Percentiles rank a stretch among this genome's conserved stretches.
Evolutionary conservation across 2,888 invertebrate species (phyloP).

Genomic region (Harpalus rufipes): DNA sequence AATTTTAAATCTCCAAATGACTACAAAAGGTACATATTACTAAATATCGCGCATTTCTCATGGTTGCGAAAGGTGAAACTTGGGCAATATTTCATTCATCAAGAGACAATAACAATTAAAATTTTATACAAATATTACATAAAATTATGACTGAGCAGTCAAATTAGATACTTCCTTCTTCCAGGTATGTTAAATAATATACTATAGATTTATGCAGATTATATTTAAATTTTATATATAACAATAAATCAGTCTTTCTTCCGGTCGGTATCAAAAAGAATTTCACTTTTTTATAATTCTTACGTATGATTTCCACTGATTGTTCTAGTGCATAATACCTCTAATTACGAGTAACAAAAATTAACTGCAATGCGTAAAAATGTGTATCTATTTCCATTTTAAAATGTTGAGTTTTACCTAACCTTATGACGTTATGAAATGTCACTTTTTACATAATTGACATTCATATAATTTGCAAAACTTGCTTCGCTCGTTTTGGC

Average conservation of each 20-base stretch:
- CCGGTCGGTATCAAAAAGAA: neutral
- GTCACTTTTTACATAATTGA: no score
- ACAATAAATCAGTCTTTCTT: neutral
- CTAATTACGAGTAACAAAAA: no score
- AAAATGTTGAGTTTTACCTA: no score
- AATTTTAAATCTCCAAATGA: conserved; percentile 24
- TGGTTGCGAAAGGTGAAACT: conserved; percentile 20
- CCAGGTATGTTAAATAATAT: neutral
- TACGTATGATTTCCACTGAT: no score
- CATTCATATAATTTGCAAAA: no score
- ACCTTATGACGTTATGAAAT: no score
- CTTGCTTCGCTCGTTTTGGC: no score
- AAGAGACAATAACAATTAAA: conserved; percentile 9
- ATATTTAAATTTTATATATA: neutral
- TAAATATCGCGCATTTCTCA: neutral
- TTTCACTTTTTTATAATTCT: neutral
- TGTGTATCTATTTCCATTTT: no score
- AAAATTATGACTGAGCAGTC: neutral
- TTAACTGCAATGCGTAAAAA: no score
- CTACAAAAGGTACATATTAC: conserved; percentile 13
- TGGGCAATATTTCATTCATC: conserved; percentile 7
- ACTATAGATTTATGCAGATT: neutral
- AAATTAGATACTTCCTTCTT: neutral
- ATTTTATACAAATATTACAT: neutral
- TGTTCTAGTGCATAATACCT: no score